Evolutionary conservation across 2,888 invertebrate genomes (phyloP).

Genomic region (Melanargia galathea): DNA sequence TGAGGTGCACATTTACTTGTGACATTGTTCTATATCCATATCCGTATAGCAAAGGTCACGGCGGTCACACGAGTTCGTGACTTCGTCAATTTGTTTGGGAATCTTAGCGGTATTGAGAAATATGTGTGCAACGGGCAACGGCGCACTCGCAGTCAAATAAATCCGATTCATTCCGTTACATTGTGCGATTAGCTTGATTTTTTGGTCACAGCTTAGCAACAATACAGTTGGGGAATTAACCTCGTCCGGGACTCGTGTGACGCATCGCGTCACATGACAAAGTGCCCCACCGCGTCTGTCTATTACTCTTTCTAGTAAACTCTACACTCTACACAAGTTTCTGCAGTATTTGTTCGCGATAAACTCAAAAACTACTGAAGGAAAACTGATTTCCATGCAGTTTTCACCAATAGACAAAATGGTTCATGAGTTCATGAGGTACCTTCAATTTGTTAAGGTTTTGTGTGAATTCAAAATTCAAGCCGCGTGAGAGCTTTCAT

Average conservation of each 20-base stretch:
- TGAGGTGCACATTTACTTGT: slow-evolving; percentile 31
- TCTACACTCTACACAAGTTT: too few species aligned
- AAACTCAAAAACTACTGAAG: too few species aligned
- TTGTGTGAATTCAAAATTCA: too few species aligned
- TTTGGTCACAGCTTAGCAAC: slow-evolving; percentile 1
- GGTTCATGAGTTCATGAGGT: too few species aligned
- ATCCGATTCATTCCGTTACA: slow-evolving; percentile 39
- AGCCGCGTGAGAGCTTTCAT: too few species aligned
- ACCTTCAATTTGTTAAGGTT: too few species aligned
- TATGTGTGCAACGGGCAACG: slow-evolving; percentile 45
- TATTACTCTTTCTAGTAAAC: too few species aligned
- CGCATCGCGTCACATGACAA: too few species aligned
- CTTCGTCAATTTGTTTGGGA: slow-evolving; percentile 52
- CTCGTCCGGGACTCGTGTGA: background rate
- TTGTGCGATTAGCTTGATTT: slow-evolving; percentile 36
- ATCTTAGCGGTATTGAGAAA: slow-evolving; percentile 52
- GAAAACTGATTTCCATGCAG: too few species aligned
- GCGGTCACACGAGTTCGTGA: slow-evolving; percentile 56
- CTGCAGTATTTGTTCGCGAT: too few species aligned
- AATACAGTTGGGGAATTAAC: background rate
- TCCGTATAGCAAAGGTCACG: slow-evolving; percentile 47
- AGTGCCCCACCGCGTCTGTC: too few species aligned
- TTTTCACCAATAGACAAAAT: too few species aligned
- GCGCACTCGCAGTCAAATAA: slow-evolving; percentile 39
- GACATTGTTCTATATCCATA: slow-evolving; percentile 48